Conservation (phyloP, 1,140 invertebrate genomes). For the Pseudomyrmex dendroicus region DNA sequence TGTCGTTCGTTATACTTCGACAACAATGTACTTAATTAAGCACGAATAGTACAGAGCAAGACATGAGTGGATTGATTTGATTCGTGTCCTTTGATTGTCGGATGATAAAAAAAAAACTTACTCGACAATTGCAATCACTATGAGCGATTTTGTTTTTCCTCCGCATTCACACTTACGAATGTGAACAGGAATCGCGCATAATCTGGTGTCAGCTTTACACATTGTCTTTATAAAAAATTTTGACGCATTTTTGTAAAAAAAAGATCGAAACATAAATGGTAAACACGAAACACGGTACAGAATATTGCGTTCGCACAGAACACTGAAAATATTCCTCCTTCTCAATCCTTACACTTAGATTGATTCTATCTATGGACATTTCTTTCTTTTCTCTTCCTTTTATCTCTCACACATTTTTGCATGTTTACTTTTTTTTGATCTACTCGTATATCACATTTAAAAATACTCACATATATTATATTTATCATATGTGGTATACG, state of each 20-base stretch:
- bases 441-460: slow-evolving; percentile 66
- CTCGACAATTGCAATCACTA: too few relatives aligned
- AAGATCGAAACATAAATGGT: slow-evolving; percentile 60
- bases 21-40: too few relatives aligned
- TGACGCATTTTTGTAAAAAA: slow-evolving; percentile 53
- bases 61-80: too few relatives aligned
- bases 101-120: too few relatives aligned
- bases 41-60: too few relatives aligned
- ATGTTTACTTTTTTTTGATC: slow-evolving; percentile 48
- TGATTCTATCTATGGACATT: slow-evolving; percentile 62
- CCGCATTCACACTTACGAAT: too few relatives aligned
- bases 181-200: too few relatives aligned
- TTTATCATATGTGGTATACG: too few relatives aligned
- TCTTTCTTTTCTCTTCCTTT: slow-evolving; percentile 27
- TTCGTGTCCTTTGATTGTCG: too few relatives aligned
- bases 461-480: slow-evolving; percentile 40
- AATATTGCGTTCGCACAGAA: slow-evolving; percentile 67
- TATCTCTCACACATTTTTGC: slow-evolving; percentile 10
- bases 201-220: neutral
- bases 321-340: slow-evolving; percentile 68
- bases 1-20: too few relatives aligned
- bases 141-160: too few relatives aligned
- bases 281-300: slow-evolving; percentile 73
- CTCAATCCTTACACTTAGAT: slow-evolving; percentile 65
- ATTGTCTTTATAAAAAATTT: slow-evolving; percentile 67